Conservation (phyloP, 2,888 invertebrate species). For the Molorchus minor region DNA sequence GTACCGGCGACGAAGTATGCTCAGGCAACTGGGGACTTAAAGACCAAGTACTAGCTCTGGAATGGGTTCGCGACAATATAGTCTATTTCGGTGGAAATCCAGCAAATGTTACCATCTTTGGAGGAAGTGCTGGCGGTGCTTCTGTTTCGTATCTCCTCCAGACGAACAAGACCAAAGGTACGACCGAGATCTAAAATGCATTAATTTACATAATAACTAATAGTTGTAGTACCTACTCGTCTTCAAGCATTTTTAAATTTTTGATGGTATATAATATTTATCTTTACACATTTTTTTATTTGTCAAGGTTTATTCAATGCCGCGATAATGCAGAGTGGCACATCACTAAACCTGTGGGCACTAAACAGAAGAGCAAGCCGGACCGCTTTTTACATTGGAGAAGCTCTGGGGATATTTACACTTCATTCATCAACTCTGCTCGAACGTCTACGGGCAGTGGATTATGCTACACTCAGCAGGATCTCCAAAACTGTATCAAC, state of each 20-base stretch:
- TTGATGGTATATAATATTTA: too few species aligned
- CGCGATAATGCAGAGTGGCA: conserved; percentile 34
- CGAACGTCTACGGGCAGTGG: conserved; percentile 8
- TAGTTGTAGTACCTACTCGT: too few species aligned
- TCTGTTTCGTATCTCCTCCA: conserved; percentile 38
- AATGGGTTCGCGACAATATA: conserved; percentile 40
- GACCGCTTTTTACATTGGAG: conserved; percentile 28
- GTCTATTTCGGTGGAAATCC: conserved; percentile 37
- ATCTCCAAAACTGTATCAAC: conserved; percentile 2
- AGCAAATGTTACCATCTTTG: conserved; percentile 35
- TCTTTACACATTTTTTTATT: neutral
- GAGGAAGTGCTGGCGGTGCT: conserved; percentile 40
- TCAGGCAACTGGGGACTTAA: conserved; percentile 40
- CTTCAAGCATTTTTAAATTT: too few species aligned
- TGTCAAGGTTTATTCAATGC: conserved; percentile 26
- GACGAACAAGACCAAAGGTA: conserved; percentile 32
- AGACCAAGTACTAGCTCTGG: conserved; percentile 38
- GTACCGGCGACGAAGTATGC: conserved; percentile 32
- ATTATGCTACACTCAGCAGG: conserved; percentile 14
- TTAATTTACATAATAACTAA: too few species aligned
- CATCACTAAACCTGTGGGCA: conserved; percentile 26
- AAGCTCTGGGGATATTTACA: conserved; percentile 8
- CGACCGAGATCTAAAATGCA: too few species aligned
- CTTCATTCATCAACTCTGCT: conserved; percentile 20
- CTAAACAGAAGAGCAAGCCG: conserved; percentile 18